Evolutionary conservation across 53 echinoderm and acorn worm genomes (phyloP), one percentile per base, ranked within the genome.

Genomic region (Stichopus horrens): DNA sequence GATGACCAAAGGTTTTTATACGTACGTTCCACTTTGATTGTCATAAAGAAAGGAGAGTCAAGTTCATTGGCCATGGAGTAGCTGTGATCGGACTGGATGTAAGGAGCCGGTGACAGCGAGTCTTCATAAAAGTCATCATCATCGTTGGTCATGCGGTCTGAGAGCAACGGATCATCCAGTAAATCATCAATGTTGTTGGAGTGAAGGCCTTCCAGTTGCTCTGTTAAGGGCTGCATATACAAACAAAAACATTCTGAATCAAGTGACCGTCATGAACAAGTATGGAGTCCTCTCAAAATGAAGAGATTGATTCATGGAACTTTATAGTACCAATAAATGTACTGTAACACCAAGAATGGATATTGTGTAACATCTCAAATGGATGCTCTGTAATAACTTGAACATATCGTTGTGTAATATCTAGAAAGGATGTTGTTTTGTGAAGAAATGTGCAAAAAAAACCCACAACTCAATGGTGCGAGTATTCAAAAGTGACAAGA

Each of bases 31-130:
- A 92, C 91, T 78, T 94, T 90, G 77, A 94, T 90, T 18, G 92
- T 89, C 76, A 91, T 90, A 73, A 91, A 89, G 76, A 92, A 81
- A 76, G 94, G 94, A 18, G 96, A 96, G 65, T 89, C 92, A 11
- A 91, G 90, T 86, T 96, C 94, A 76, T 91, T 96, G 89, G 89
- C 93, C 91, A 96, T 90, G 83, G 94, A 96, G 87, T 99, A 99
- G 90, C 96, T 96, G 85, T 99, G 99, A 52, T 99, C 99, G 0
- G 92, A 79, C 77, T 94, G 93, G 92, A 99, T 95, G 91, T 96
- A 91, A 56, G 95, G 99, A 23, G 89, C 89, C 0, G 99, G 90
- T 9, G 96, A 90, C 68, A 91, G 65, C 5, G 58, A 59, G 76
- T 23, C 88, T 55, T 89, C 92, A 58, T 74, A 89, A 37, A 55